These are phyloP conservation scores for Pyrrhosoma nymphula DNA, from an alignment of 2,888 invertebrate species.

Conservation along the genomic window DNA sequence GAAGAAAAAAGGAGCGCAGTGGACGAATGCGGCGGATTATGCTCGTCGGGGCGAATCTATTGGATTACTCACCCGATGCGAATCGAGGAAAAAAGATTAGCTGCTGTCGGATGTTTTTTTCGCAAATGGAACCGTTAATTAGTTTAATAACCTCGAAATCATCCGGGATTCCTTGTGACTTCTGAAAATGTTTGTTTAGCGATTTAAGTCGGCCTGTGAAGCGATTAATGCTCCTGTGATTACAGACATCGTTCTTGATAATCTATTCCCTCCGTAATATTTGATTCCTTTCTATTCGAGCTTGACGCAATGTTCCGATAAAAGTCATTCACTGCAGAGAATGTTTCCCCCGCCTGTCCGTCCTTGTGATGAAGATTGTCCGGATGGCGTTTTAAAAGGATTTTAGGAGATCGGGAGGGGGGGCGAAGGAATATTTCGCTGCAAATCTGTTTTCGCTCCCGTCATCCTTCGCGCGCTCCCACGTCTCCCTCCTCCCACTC, in stretches of 20 bases:
- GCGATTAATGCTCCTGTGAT: background rate
- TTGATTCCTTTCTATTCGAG: background rate
- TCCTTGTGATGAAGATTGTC: constrained; percentile 17
- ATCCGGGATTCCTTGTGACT: background rate
- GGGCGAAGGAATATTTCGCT: background rate
- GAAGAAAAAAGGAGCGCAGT: background rate
- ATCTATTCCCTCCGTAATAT: background rate
- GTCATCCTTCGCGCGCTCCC: background rate
- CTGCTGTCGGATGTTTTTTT: background rate
- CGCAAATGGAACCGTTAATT: background rate
- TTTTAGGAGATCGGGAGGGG: background rate
- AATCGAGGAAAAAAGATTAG: background rate
- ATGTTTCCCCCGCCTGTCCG: background rate
- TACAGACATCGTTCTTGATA: background rate
- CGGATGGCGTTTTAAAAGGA: background rate
- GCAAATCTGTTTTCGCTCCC: background rate
- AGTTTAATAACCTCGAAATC: background rate
- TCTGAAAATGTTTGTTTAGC: background rate
- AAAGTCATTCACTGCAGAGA: background rate
- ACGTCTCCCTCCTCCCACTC: background rate
- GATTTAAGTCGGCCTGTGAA: constrained; percentile 1
- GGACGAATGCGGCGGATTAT: background rate
- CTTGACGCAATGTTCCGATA: background rate
- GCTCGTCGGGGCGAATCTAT: background rate
- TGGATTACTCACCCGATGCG: background rate